These are phyloP conservation scores for Anseranas semipalmata DNA, from an alignment of 2,113 vertebrate species.

Conservation along the genomic window DNA sequence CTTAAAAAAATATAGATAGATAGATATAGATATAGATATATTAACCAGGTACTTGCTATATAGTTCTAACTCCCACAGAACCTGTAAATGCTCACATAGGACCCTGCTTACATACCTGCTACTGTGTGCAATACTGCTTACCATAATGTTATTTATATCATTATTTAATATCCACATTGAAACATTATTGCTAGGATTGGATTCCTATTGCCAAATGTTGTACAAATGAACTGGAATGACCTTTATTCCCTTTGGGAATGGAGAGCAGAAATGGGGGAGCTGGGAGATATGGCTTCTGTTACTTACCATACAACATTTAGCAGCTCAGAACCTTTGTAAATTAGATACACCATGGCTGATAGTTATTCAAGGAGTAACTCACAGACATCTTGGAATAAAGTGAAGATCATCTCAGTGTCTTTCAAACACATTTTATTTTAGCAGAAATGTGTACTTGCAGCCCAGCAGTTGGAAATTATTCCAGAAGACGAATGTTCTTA, in stretches of 20 bases:
- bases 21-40: not conserved
- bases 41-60: not conserved
- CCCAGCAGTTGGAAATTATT: not conserved
- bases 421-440: not conserved
- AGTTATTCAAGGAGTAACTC: not conserved
- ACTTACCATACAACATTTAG: not conserved
- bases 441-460: not conserved
- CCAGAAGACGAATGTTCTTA: not conserved
- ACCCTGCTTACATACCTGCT: not conserved
- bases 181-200: not conserved
- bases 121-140: not conserved
- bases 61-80: not conserved
- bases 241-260: not conserved
- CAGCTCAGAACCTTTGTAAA: not conserved
- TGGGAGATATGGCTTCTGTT: accelerated
- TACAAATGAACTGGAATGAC: not conserved
- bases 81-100: not conserved
- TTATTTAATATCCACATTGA: not conserved
- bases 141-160: not conserved
- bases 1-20: not conserved
- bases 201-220: not conserved
- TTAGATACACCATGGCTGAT: not conserved
- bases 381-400: not conserved
- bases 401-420: not conserved
- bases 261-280: not conserved